Base-by-base conservation (phyloP, 2,113 vertebrate species). In the Atlantisia rogersi region DNA sequence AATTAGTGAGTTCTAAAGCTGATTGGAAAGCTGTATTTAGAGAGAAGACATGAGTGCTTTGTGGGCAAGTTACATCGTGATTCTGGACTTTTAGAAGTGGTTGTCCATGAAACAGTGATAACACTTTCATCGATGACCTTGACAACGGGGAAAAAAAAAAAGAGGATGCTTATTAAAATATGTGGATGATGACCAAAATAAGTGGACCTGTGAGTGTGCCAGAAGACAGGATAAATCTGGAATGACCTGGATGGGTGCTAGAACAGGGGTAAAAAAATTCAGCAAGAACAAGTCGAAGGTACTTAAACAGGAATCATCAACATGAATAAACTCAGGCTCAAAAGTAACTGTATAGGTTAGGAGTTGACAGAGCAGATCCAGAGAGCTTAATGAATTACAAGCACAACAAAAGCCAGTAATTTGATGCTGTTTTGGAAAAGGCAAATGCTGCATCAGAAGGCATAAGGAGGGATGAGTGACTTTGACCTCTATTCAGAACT, bases 1-100 rank as follows among this genome's bases (percentile, higher is more conserved):
- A 35, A 7, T 67, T 65, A 84, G 25, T 63, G 15, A 12, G 20
- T 15, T 70, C 59, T 18, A 64, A 78, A 73, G 3, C 17, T 50
- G 5, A 5, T 67, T 92, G 60, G 37, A 90, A 88, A 83, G 20
- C 26, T 65, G 5, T 29, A 19, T 81, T 55, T 80, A 39, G 25
- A 81, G 6, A 25, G 6, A 50, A 80, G 40, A 67, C 8, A 12
- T 16, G 35, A 58, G 26, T 42, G 13, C 0, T 68, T 89, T 10
- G 5, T 48, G 29, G 17, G 42, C 39, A 84, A 79, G 26, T 50
- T 74, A 24, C 0, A 0, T 35, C 21, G 17, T 17, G 19, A 50
- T 70, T 94, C 37, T 50, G 44, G 59, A 74, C 46, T 67, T 88
- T 62, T 62, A 32, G 11, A 79, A 58, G 52, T 56, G 28, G 68